Evolutionary conservation across 1,140 invertebrate species (phyloP).

Genomic region (Drosophila sturtevanti): DNA sequence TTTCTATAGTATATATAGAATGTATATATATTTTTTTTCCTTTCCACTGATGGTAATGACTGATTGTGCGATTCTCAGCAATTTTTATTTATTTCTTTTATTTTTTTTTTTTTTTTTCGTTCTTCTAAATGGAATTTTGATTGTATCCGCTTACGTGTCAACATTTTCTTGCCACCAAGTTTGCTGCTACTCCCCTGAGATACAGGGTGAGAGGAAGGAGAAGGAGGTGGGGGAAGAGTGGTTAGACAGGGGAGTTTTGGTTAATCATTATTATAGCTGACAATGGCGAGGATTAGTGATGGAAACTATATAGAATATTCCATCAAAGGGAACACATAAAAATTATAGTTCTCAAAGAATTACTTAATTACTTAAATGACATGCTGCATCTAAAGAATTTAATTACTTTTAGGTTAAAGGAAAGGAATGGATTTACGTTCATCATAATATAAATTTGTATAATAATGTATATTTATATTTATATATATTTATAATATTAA

Average conservation of each 20-base stretch:
- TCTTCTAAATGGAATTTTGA: conserved; percentile 76
- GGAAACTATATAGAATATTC: background rate
- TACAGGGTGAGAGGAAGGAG: background rate
- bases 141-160: conserved; percentile 78
- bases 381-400: background rate
- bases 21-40: conserved; percentile 10
- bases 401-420: no score
- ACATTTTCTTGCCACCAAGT: conserved; percentile 33
- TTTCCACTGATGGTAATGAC: conserved; percentile 65
- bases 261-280: conserved; percentile 41
- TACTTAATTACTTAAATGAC: background rate
- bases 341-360: background rate
- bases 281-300: conserved; percentile 1
- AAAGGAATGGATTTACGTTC: no score
- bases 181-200: conserved; percentile 26
- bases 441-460: no score
- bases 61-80: conserved; percentile 75
- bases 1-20: conserved; percentile 1
- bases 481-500: no score
- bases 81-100: conserved; percentile 29
- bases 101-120: conserved; percentile 18
- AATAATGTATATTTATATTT: no score
- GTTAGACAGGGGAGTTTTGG: background rate
- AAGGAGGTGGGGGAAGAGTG: background rate
- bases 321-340: background rate